phyloP scores from a whole-genome alignment of 2,888 invertebrate species.

The Eristalis tenax region DNA sequence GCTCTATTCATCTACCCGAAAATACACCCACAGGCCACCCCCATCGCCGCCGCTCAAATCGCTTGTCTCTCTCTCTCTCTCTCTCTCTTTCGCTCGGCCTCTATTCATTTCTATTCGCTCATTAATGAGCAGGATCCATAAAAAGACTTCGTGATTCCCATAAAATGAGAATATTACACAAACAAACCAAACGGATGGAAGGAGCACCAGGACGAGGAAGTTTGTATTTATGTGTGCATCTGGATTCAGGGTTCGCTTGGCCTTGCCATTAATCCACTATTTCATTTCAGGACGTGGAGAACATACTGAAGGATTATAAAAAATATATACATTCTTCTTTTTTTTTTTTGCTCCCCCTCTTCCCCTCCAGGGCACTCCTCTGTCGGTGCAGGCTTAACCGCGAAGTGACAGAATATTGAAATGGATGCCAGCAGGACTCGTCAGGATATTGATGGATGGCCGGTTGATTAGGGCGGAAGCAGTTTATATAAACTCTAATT shows the following conservation, averaged over 20 bases:
- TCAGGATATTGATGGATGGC: constrained; percentile 32
- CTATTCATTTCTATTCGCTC: constrained; percentile 44
- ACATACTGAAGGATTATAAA: constrained; percentile 16
- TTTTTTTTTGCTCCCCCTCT: neutral
- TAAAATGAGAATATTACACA: constrained; percentile 33
- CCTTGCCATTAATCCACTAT: neutral
- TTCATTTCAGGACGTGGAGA: neutral
- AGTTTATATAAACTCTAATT: constrained; percentile 59
- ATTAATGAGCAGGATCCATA: constrained; percentile 61
- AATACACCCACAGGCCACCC: neutral
- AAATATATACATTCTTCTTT: neutral
- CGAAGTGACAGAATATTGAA: constrained; percentile 42
- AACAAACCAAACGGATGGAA: constrained; percentile 3
- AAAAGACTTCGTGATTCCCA: constrained; percentile 65
- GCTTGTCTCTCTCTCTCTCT: neutral
- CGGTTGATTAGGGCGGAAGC: constrained; percentile 26
- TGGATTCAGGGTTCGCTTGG: neutral
- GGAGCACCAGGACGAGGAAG: neutral
- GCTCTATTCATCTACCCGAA: constrained; percentile 13
- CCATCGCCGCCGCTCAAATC: neutral
- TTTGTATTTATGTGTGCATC: neutral
- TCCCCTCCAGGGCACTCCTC: neutral
- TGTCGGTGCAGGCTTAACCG: neutral
- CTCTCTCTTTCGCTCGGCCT: neutral
- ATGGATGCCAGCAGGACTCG: constrained; percentile 29